Base-by-base conservation (phyloP, 53 echinoderm and acorn worm species). In the Arbacia lixula region DNA sequence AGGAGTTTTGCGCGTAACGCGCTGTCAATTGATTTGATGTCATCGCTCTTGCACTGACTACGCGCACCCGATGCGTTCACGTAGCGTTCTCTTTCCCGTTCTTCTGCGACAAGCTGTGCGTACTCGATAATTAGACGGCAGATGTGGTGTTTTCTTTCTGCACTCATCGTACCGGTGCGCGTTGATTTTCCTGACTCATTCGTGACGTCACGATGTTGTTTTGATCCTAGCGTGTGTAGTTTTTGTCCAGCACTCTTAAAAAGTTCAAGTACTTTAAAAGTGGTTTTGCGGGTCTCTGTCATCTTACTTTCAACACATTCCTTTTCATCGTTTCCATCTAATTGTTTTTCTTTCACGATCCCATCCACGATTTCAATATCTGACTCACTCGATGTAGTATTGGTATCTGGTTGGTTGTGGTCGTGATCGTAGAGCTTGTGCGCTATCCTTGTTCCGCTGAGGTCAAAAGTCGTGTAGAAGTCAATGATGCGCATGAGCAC, bases 401-500 rank as follows among this genome's bases (percentile, higher is more conserved):
- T 61, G 9, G 22, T 61, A 6, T 24, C n/a, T n/a, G n/a, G n/a
- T n/a, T n/a, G n/a, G 16, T 52, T 28, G 27, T 25, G 39, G 40
- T 36, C 19, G 3, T 64, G 29, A 22, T 78, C 60, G 14, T 60
- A 37, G 28, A 78, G 32, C 25, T 53, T 64, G 24, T 50, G 66
- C 21, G 62, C 69, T 4, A 12, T 36, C 52, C 81, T 53, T 42
- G 76, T 88, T 25, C 85, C 88, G 42, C 64, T 91, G 37, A 88
- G 53, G 57, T 93, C 93, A 29, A 83, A 40, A 20, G 69, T 67
- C 33, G 91, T 80, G 80, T 93, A 93, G 36, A 83, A 69, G 20
- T 88, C 88, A 20, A 89, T 88, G 21, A 94, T 73, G 3, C 68
- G 78, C 50, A 76, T 87, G 11, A 97, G 68, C 46, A 93, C 87